Base-by-base conservation (phyloP, 2,113 vertebrate genomes). In the Brachypteracias leptosomus region DNA sequence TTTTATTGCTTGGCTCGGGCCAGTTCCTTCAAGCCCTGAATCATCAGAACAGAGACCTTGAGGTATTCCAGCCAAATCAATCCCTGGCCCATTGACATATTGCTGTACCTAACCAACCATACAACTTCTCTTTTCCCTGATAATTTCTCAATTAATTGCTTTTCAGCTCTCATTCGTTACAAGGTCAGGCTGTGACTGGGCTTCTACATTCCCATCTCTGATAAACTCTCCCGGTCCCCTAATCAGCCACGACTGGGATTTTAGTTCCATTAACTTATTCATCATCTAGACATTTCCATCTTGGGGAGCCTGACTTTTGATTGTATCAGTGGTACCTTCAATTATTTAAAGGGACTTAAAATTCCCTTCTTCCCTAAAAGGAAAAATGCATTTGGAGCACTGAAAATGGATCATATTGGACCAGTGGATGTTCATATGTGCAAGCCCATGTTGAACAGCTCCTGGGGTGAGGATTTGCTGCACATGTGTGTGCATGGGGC, bases 61-160 rank as follows among this genome's bases (percentile, higher is more conserved):
- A 98, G 98, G 97, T 98, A 98, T 97, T 98, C 96, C 95, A 96
- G 97, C 97, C 98, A 98, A 98, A 98, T 98, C 98, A 98, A 98
- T 98, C 98, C 98, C 95, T 96, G 97, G 96, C 98, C 98, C 98
- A 98, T 94, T 98, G 98, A 98, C 98, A 98, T 98, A 98, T 97
- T 98, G 98, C 98, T 98, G 98, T 98, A 98, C 97, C 98, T 98
- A 98, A 97, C 98, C 98, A 98, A 98, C 97, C 98, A 98, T 98
- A 98, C 98, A 98, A 96, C 97, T 97, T 98, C 73, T 16, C 97
- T 98, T 96, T 97, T 97, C 97, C 97, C 97, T 97, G 97, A 98
- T 98, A 98, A 98, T 98, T 98, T 98, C 98, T 97, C 98, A 95
- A 97, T 98, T 98, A 99, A 98, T 99, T 98, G 98, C 98, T 98